phyloP scores from a whole-genome alignment of 2,113 vertebrate species.

The Toxostoma redivivum region DNA sequence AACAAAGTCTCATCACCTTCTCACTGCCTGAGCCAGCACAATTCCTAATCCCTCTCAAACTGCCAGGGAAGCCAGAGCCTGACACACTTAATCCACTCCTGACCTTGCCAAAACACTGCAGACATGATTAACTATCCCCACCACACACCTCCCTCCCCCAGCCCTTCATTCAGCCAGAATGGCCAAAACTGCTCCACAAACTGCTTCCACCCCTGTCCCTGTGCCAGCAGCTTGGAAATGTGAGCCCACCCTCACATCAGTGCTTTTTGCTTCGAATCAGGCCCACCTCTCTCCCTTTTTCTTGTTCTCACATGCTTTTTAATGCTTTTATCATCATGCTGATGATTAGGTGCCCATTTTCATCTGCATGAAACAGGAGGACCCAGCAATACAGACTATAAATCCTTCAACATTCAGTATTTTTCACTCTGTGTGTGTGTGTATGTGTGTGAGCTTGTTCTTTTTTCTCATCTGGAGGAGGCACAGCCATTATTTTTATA shows the following conservation, averaged over 20 bases:
- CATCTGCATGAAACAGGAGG: not conserved
- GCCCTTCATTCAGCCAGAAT: rapidly evolving
- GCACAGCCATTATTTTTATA: not conserved
- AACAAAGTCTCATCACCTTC: not conserved
- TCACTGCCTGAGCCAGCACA: not conserved
- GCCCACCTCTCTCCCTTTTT: not conserved
- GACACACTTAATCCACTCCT: not conserved
- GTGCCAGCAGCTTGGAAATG: not conserved
- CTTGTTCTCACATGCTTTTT: not conserved
- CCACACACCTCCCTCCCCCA: not conserved
- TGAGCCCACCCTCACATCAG: not conserved
- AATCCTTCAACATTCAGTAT: not conserved
- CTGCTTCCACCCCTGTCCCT: not conserved
- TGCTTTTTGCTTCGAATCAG: not conserved
- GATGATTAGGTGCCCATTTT: not conserved
- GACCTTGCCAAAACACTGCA: not conserved
- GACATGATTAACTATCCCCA: not conserved
- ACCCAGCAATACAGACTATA: not conserved
- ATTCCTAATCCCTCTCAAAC: not conserved
- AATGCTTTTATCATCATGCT: not conserved
- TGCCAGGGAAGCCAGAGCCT: not conserved
- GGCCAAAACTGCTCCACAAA: not conserved
- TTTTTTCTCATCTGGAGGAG: not conserved
- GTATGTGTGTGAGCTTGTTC: not conserved
- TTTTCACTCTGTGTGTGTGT: not conserved